Percentiles rank a stretch among this genome's conserved stretches.
Evolutionary conservation across 1,140 invertebrate genomes (phyloP).

Genomic region (Drosophila lini): DNA sequence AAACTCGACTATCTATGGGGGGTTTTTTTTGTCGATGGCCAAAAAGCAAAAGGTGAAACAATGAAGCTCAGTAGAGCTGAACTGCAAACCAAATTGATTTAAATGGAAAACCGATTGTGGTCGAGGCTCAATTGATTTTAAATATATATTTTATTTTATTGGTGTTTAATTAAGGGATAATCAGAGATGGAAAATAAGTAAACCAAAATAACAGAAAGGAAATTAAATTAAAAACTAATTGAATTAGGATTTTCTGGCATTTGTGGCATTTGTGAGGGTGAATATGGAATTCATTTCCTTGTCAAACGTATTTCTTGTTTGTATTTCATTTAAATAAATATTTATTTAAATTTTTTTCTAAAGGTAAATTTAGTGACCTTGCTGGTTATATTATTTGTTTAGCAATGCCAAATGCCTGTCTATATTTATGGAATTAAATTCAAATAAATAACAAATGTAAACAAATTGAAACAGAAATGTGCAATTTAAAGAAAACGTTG

Average conservation of each 20-base stretch:
- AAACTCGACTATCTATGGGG: conserved; percentile 12
- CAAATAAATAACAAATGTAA: conserved; percentile 3
- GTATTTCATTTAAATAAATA: conserved; percentile 1
- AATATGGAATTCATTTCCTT: neutral
- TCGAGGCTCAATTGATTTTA: conserved; percentile 4
- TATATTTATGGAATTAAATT: neutral
- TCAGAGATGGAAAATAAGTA: neutral
- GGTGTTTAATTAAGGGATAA: neutral
- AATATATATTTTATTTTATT: conserved; percentile 1
- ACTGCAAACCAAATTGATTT: conserved; percentile 34
- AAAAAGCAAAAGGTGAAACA: conserved; percentile 15
- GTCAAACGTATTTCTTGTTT: rapidly evolving
- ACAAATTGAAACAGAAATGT: neutral
- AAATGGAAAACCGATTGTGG: conserved; percentile 13
- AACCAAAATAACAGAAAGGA: neutral
- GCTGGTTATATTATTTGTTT: neutral
- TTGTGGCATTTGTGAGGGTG: neutral
- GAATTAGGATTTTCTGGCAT: neutral
- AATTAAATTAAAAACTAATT: neutral
- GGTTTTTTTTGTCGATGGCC: neutral
- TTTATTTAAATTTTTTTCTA: neutral
- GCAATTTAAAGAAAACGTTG: neutral
- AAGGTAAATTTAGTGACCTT: neutral
- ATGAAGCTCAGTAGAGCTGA: conserved; percentile 13
- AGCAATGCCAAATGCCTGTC: too few species aligned